Base-by-base conservation (phyloP, 2,888 invertebrate species). In the Pristionchus arcanus region DNA sequence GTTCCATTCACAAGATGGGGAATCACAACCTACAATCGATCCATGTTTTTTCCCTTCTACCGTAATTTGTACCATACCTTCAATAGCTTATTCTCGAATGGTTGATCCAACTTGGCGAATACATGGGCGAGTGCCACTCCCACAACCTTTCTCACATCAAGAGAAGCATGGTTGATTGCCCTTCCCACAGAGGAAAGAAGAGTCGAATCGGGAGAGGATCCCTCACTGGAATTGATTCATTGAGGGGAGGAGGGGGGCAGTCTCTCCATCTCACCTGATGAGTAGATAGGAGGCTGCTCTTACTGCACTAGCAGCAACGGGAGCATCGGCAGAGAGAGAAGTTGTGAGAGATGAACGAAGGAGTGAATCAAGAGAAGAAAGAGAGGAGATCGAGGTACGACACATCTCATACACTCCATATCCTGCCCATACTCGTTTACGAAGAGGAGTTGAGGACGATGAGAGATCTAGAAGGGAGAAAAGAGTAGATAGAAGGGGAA, bases 1-100 rank as follows among this genome's bases (percentile, higher is more conserved):
- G 98, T 98, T 91, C 99, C 99, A 96, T 98, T 99, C 88, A 99
- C 98, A 93, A 99, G 96, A 96, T 97, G 97, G 0, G 98, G 98
- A 92, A 98, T 96, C 92, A 98, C 96, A 87, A 97, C 25, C 91
- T 93, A 74, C 37, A 95, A 92, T 63, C 37, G 49, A 86, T 34
- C 5, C 15, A 21, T 34, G 7, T 16, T 31, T 84, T 19, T n/a
- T 53, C 71, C 31, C n/a, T 49, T 87, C 87, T 71, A 42, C 68
- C 31, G 42, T 53, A 63, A 34, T 37, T 66, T 16, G 37, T 87
- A n/a, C 49, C 28, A 15, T 63, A 92, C 91, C 91, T 93, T 92
- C 88, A 93, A 89, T 42, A 92, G 34, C 55, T 91, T 92, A 42
- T 89, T 90, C 59, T 91, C 87, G 37, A 93, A 87, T 37, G 87